A percentile compares a stretch with the other conserved stretches of the same genome.
These are phyloP conservation scores for Eupithecia centaureata DNA, from an alignment of 2,888 invertebrate species.

Conservation along the genomic window DNA sequence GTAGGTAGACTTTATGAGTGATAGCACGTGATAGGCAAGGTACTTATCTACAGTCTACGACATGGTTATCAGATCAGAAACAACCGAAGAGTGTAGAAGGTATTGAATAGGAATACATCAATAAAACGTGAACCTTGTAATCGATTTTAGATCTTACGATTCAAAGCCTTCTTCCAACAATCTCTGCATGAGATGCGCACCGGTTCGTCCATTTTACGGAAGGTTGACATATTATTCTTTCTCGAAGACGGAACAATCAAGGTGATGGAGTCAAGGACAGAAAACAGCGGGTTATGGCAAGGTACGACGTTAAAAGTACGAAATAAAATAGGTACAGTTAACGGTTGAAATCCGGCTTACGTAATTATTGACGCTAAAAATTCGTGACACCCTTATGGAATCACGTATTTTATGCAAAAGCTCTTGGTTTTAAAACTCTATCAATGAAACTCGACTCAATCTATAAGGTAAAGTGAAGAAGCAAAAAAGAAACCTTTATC, in stretches of 20 bases:
- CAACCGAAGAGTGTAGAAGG: too few species aligned
- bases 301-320: constrained; percentile 77
- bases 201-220: constrained; percentile 88
- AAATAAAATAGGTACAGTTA: neutral
- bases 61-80: neutral
- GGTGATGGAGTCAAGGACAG: constrained; percentile 90
- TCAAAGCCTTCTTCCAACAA: constrained; percentile 92
- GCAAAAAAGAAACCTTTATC: too few species aligned
- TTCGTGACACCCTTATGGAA: too few species aligned
- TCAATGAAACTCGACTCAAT: too few species aligned
- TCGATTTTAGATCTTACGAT: constrained; percentile 86
- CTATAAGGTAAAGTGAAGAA: too few species aligned
- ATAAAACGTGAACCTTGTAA: neutral
- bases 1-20: too few species aligned
- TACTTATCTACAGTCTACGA: neutral
- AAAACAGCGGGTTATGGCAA: constrained; percentile 94
- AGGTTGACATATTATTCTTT: constrained; percentile 93
- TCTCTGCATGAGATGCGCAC: constrained; percentile 89
- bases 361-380: too few species aligned
- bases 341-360: neutral
- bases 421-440: too few species aligned
- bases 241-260: constrained; percentile 97
- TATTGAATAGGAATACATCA: too few species aligned
- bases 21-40: too few species aligned
- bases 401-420: too few species aligned